Evolutionary conservation across 2,113 vertebrate genomes (phyloP), one percentile per base, ranked within the genome.

Genomic region (Nannobrachium achirus): DNA sequence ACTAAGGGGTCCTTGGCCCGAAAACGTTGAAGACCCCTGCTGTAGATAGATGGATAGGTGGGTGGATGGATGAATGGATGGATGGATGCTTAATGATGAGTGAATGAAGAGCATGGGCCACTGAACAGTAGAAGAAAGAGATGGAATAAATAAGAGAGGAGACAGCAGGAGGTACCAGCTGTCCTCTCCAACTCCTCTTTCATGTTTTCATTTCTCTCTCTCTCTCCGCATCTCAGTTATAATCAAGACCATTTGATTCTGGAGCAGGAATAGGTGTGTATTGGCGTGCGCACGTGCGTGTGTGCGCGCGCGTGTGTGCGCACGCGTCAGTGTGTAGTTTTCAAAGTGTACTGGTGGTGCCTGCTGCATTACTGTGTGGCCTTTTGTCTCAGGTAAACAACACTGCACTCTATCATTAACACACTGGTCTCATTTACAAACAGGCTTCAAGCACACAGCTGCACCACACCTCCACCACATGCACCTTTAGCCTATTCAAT

Each of bases 91-190:
- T n/a, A 48, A 48, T 48, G 10, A 6, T 14, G 45, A 14, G 11
- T 48, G 45, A 16, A n/a, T n/a, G n/a, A 51, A 18, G 16, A 18
- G 49, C 42, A n/a, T n/a, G 45, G 63, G 50, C 18, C 62, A 72
- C 66, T 15, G 16, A 51, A 84, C 10, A 2, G 48, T 44, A 60
- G 71, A 59, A 70, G 50, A 69, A 38, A 20, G 50, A 19, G 8
- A 19, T 52, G 25, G 48, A 63, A 6, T 8, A 18, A 44, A 10
- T 7, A 25, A 49, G 20, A 73, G 71, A 77, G 66, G 62, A 63
- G 75, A 73, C 80, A 80, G 64, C 78, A 84, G 82, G 80, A 81
- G 80, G 82, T 58, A 63, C 39, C 64, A 80, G 72, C 75, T 85
- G 79, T 73, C 71, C 7, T 73, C 65, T 45, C 52, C 61, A 33